These are phyloP conservation scores for Drosophila fuyamai DNA, from an alignment of 1,140 invertebrate species.

Conservation along the genomic window DNA sequence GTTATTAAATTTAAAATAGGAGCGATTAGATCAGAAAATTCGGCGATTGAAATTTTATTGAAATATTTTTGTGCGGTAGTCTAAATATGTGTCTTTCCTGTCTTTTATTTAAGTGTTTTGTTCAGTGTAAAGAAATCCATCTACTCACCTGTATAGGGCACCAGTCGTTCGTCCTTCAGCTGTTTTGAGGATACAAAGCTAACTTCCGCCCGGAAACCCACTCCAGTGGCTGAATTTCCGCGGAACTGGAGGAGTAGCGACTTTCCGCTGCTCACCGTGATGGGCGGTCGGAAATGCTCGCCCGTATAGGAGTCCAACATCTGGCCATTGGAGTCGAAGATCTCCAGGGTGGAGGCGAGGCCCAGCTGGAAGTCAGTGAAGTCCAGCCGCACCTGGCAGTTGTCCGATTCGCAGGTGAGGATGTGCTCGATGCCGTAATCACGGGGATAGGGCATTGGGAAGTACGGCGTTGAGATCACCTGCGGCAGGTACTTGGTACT, in stretches of 20 bases:
- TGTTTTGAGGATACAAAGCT: slow-evolving; percentile 87
- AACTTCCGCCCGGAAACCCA: slow-evolving; percentile 90
- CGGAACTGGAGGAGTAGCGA: slow-evolving; percentile 89
- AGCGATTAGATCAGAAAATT: too few species aligned
- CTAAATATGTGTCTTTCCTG: too few species aligned
- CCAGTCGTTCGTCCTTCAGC: slow-evolving; percentile 85
- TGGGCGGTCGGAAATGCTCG: slow-evolving; percentile 89
- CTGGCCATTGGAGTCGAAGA: slow-evolving; percentile 90
- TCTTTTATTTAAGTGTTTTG: background rate
- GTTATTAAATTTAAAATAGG: too few species aligned
- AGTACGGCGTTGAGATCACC: slow-evolving; percentile 88
- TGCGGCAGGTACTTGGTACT: slow-evolving; percentile 69
- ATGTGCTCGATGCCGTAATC: slow-evolving; percentile 89
- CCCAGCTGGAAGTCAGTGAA: slow-evolving; percentile 90
- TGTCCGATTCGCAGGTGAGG: slow-evolving; percentile 86
- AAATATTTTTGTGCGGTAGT: too few species aligned
- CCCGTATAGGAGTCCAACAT: slow-evolving; percentile 89
- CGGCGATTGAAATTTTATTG: too few species aligned
- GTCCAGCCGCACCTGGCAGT: slow-evolving; percentile 87
- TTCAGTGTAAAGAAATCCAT: background rate
- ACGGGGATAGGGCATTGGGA: slow-evolving; percentile 89
- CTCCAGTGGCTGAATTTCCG: slow-evolving; percentile 89
- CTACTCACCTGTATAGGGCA: slow-evolving; percentile 86
- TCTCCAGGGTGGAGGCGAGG: slow-evolving; percentile 89
- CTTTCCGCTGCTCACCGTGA: slow-evolving; percentile 88